phyloP scores from a whole-genome alignment of 1,140 invertebrate genomes.

The Diorhabda elongata region DNA sequence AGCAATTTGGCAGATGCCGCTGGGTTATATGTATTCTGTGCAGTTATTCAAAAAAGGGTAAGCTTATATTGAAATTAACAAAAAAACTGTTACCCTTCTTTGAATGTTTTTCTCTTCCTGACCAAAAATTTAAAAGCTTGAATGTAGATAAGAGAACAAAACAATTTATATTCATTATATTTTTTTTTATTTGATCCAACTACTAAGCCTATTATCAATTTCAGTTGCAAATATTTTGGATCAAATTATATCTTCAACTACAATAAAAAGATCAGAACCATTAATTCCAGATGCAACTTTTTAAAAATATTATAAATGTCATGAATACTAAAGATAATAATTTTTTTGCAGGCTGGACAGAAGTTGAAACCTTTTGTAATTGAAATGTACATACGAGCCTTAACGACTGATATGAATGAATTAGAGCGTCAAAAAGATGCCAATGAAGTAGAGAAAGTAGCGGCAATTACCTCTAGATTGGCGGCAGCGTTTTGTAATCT shows the following conservation, averaged over 20 bases:
- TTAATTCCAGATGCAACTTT: too few relatives aligned
- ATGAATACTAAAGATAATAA: neutral
- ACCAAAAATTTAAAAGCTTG: too few relatives aligned
- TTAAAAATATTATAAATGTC: too few relatives aligned
- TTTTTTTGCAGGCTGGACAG: constrained; percentile 56
- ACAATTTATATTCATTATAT: too few relatives aligned
- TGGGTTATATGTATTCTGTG: constrained; percentile 41
- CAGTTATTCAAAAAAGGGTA: constrained; percentile 40
- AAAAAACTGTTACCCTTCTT: too few relatives aligned
- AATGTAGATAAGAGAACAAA: too few relatives aligned
- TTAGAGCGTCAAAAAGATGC: constrained; percentile 62
- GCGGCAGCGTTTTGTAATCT: constrained; percentile 57
- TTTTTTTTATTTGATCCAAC: too few relatives aligned
- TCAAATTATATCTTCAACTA: too few relatives aligned
- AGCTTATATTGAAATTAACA: constrained; percentile 1
- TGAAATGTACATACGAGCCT: constrained; percentile 67
- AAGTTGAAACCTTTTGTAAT: constrained; percentile 62
- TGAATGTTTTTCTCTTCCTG: too few relatives aligned
- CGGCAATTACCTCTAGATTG: constrained; percentile 53
- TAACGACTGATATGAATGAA: constrained; percentile 72
- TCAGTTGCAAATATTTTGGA: too few relatives aligned
- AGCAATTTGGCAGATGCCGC: constrained; percentile 41
- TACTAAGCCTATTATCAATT: too few relatives aligned
- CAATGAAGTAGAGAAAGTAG: constrained; percentile 52
- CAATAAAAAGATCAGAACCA: too few relatives aligned